phyloP scores from a whole-genome alignment of 1,140 invertebrate species.

The Potamilus streckersoni region DNA sequence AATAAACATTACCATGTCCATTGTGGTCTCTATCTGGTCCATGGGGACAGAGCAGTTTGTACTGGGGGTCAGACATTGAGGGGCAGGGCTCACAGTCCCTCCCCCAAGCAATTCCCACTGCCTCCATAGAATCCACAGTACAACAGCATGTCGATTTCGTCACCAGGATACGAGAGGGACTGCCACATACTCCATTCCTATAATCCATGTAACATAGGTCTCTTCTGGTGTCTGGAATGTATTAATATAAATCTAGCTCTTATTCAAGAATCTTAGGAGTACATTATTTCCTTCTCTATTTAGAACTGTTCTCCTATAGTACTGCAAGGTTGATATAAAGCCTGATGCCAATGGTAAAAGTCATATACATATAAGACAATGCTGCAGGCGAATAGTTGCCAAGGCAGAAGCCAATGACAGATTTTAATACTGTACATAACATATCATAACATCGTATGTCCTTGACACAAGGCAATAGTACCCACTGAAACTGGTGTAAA shows the following conservation, averaged over 20 bases:
- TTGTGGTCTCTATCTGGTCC: conserved; percentile 85
- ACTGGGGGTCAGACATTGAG: conserved; percentile 77
- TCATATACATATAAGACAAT: too few species aligned
- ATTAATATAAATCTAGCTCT: conserved; percentile 3
- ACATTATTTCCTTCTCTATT: too few species aligned
- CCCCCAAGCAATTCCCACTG: conserved; percentile 81
- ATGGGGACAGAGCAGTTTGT: conserved; percentile 81
- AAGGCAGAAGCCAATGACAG: too few species aligned
- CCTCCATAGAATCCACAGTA: conserved; percentile 77
- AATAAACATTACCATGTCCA: conserved; percentile 75
- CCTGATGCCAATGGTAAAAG: too few species aligned
- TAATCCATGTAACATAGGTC: conserved; percentile 87
- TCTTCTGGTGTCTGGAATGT: conserved; percentile 77
- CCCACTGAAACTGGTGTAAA: too few species aligned
- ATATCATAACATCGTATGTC: too few species aligned
- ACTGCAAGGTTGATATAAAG: too few species aligned
- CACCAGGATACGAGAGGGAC: conserved; percentile 80
- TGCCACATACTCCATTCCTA: conserved; percentile 80
- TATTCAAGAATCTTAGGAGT: too few species aligned
- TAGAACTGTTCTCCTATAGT: too few species aligned
- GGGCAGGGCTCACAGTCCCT: conserved; percentile 84
- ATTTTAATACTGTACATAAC: too few species aligned
- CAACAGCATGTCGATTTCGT: conserved; percentile 90
- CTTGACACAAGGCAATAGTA: too few species aligned
- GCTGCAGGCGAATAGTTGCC: too few species aligned